These are phyloP conservation scores for Dendrolimus kikuchii DNA, from an alignment of 1,140 invertebrate genomes.

Conservation along the genomic window DNA sequence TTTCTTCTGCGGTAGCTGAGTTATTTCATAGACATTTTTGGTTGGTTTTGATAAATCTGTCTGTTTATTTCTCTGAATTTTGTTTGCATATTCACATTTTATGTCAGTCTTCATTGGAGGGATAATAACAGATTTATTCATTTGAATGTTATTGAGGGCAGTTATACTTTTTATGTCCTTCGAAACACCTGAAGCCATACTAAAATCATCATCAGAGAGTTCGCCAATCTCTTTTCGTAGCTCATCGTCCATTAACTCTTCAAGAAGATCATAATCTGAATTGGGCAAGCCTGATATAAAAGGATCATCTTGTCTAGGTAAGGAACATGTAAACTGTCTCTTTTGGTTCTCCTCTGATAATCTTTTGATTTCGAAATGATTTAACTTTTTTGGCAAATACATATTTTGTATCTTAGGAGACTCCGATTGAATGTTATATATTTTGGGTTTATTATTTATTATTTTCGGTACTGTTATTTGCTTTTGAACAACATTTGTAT, in stretches of 20 bases:
- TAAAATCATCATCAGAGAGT: constrained; percentile 50
- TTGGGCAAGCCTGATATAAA: constrained; percentile 48
- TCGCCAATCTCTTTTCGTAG: constrained; percentile 60
- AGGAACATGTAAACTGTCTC: constrained; percentile 15
- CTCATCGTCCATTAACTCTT: constrained; percentile 61
- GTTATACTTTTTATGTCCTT: neutral
- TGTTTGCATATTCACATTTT: too few species aligned
- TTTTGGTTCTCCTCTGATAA: constrained; percentile 8
- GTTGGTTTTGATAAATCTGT: too few species aligned
- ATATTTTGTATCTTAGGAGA: neutral
- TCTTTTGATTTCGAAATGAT: constrained; percentile 8
- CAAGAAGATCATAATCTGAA: constrained; percentile 55
- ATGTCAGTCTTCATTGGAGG: too few species aligned
- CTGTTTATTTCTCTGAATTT: too few species aligned
- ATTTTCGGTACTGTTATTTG: too few species aligned
- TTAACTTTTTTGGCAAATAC: constrained; percentile 2
- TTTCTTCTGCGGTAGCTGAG: too few species aligned
- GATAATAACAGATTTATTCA: too few species aligned
- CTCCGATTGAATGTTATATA: neutral
- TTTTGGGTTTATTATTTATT: too few species aligned
- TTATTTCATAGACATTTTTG: too few species aligned
- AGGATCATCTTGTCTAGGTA: constrained; percentile 27
- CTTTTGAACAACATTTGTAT: too few species aligned
- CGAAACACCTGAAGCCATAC: constrained; percentile 3
- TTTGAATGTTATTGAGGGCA: too few species aligned